Evolutionary conservation across 2,888 invertebrate species (phyloP), one percentile per base, ranked within the genome.

Genomic region (Pachymerium ferrugineum): DNA sequence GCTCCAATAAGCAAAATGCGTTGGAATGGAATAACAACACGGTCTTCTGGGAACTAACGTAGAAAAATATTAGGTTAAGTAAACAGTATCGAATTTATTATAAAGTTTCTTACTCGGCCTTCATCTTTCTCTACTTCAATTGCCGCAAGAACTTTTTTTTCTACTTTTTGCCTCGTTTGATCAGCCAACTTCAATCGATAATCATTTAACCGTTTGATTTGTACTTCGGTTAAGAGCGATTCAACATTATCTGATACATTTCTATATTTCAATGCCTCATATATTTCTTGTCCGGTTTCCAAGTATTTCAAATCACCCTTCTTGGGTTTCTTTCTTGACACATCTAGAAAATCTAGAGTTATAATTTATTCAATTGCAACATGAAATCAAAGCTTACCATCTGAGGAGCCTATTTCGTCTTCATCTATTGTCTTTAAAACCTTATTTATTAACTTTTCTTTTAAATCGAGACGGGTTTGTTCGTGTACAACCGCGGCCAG

Each of bases 1-100:
- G 19, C 25, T 19, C 73, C 73, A 69, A 33, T 25, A 14, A 69
- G 68, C 2, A 25, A 19, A 69, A 73, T 22, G 19, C 69, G 67
- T 16, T 68, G 12, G 68, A 73, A 73, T 1, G 73, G 73, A 19
- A 35, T 28, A 0, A 73, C 73, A 29, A 33, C 28, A 12, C 73
- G 67, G 10, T 33, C 69, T 19, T 33, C 30, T 6, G 38, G 14
- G 68, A 68, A 28, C 73, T 73, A n/a, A n/a, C n/a, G n/a, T n/a
- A 69, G 10, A 70, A 30, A 1, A 70, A 30, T 28, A 30, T n/a
- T 4, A 67, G 1, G 5, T 19, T 1, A 22, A 4, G 19, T 5
- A 12, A 4, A 12, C 38, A 62, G 14, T 14, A 62, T 16, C 14
- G 16, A 3, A 12, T 25, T 25, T 3, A 62, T 62, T 10, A 12